Conservation (phyloP, 1,140 invertebrate genomes). For the Sarcophaga bullata region DNA sequence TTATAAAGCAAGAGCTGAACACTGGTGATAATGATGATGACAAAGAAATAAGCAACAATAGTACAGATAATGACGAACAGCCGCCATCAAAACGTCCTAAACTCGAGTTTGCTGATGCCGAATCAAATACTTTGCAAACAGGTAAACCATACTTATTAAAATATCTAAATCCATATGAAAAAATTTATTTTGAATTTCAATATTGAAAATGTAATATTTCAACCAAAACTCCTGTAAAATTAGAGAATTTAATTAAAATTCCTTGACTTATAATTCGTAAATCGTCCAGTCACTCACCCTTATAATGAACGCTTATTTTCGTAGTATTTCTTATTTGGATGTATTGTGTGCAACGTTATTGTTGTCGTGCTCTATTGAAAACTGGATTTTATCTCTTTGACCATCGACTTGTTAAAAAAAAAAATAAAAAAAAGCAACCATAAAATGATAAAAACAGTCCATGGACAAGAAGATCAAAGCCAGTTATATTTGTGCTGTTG, state of each 20-base stretch:
- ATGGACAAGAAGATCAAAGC: conserved; percentile 23
- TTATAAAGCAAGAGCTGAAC: conserved; percentile 77
- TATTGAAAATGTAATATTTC: not conserved
- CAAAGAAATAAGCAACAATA: conserved; percentile 66
- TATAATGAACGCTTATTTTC: not conserved
- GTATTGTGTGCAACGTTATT: not conserved
- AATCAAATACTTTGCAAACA: conserved; percentile 88
- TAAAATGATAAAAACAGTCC: not conserved
- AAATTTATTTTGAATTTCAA: not conserved
- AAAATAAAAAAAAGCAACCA: not conserved
- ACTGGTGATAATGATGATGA: conserved; percentile 41
- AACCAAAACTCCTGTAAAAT: not conserved
- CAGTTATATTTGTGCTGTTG: not conserved
- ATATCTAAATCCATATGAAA: not conserved
- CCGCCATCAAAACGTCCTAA: conserved; percentile 75
- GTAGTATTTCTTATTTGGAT: too few species aligned
- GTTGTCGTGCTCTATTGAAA: not conserved
- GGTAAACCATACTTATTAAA: conserved; percentile 81
- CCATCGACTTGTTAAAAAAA: conserved; percentile 18
- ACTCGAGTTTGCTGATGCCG: conserved; percentile 84
- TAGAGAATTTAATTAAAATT: conserved; percentile 40
- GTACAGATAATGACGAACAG: conserved; percentile 57
- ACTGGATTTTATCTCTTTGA: not conserved
- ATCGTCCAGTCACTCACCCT: not conserved
- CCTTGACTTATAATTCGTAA: not conserved